Conservation (phyloP, 2,888 invertebrate genomes). For the Ichneumoninae sp. region DNA sequence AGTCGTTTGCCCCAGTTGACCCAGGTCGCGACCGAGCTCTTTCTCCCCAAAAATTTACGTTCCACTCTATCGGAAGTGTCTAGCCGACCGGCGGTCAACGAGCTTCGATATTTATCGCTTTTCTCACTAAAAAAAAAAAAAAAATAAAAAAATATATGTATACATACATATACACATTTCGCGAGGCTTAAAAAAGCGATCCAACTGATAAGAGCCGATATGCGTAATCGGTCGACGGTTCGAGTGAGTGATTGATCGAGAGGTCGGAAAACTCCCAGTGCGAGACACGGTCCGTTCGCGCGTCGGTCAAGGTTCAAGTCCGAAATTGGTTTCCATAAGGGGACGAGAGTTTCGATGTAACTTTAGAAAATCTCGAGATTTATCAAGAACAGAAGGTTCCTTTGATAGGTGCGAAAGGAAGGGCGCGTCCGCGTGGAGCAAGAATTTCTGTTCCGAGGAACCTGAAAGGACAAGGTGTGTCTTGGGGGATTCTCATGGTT, state of each 20-base stretch:
- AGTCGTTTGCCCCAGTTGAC: slow-evolving; percentile 80
- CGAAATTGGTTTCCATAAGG: not conserved
- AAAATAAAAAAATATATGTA: too few relatives aligned
- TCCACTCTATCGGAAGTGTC: slow-evolving; percentile 54
- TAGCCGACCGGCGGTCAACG: slow-evolving; percentile 45
- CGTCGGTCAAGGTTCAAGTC: slow-evolving; percentile 4
- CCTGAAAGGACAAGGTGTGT: slow-evolving; percentile 17
- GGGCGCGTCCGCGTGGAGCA: not conserved
- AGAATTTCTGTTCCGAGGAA: not conserved
- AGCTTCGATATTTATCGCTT: not conserved
- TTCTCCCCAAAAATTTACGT: slow-evolving; percentile 46
- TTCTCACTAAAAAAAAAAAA: not conserved
- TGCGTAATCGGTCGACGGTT: not conserved
- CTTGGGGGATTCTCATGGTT: slow-evolving; percentile 17
- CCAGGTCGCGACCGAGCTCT: slow-evolving; percentile 75
- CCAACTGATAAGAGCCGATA: not conserved
- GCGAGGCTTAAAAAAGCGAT: not conserved
- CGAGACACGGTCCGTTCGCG: slow-evolving; percentile 15
- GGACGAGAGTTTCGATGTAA: not conserved
- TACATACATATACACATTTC: not conserved
- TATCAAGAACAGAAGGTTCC: too few relatives aligned
- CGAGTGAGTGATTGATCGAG: slow-evolving; percentile 3
- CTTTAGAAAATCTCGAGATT: not conserved
- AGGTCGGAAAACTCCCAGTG: slow-evolving; percentile 18
- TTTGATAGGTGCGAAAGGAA: not conserved